phyloP scores from a whole-genome alignment of 2,797 vertebrate species.

The Crocodylus rhombifer region DNA sequence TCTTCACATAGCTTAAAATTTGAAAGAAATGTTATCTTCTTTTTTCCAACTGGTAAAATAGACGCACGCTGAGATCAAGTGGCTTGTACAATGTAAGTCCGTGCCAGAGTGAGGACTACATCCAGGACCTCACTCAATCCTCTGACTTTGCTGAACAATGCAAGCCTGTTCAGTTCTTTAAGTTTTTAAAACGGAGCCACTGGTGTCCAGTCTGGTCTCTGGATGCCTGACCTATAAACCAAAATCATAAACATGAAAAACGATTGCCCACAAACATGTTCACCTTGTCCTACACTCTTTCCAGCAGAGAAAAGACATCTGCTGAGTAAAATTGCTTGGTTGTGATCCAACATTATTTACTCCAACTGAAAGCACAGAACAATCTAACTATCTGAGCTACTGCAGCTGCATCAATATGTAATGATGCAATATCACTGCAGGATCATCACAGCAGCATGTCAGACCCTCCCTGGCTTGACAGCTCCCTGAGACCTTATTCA shows the following conservation, averaged over 20 bases:
- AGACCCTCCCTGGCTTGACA: neutral
- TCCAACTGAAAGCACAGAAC: neutral
- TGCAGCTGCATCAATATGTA: rapidly evolving
- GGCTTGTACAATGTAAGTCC: neutral
- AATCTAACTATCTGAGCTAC: rapidly evolving
- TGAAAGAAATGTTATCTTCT: neutral
- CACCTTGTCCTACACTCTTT: conserved; percentile 51
- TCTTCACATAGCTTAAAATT: neutral
- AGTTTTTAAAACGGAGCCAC: conserved; percentile 34
- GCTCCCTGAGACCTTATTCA: neutral
- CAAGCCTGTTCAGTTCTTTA: conserved; percentile 9
- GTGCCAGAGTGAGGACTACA: neutral
- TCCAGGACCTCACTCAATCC: neutral
- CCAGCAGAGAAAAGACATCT: conserved; percentile 22
- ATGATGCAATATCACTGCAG: neutral
- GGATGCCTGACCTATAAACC: conserved; percentile 7
- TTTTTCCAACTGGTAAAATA: neutral
- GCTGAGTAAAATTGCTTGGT: conserved; percentile 49
- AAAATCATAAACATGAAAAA: conserved; percentile 4
- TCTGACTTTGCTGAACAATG: neutral
- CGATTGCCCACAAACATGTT: conserved; percentile 2
- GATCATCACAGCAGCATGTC: neutral
- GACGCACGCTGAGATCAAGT: neutral
- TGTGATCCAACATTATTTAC: conserved; percentile 43
- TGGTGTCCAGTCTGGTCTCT: conserved; percentile 38